Base-by-base conservation (phyloP, 37 sponge, comb jelly and placozoan genomes). In the Halichondria panicea region DNA sequence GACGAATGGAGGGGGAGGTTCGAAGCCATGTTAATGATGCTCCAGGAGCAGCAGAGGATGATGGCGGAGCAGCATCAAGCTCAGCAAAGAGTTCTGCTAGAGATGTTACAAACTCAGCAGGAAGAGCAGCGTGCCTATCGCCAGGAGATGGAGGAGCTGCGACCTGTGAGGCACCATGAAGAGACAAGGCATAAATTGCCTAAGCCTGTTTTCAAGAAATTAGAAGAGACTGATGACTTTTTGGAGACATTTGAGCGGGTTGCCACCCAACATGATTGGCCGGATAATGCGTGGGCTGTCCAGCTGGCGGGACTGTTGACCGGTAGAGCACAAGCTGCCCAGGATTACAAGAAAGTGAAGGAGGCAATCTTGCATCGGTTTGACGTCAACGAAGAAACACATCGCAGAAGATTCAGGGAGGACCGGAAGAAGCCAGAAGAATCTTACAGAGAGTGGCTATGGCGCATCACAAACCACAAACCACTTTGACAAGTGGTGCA, bases 371-470 rank as follows among this genome's bases (percentile, higher is more conserved):
- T 80, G 37, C 36, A 55, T n/a, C 42, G 79, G 41, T 68, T 68
- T 36, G 79, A 78, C 19, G 59, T 78, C 3, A 68, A 34, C 30
- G 79, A 66, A 46, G 79, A 78, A 28, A 68, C 79, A 8, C 44
- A 68, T 34, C 68, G 70, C 2, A 38, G 28, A 30, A 50, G 43
- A 21, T 78, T 78, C 35, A 52, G 77, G 7, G 4, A 45, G 54
- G 66, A 42, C 25, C 9, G 22, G n/a, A 63, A 25, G 77, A 43
- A 32, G 30, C n/a, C 33, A 21, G 54, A 43, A 33, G 77, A 77
- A 35, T 77, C 70, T 12, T 65, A 65, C 40, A 9, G 13, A 8
- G 40, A 30, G 9, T 36, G 9, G 37, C 40, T 18, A 18, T 18
- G 40, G 8, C 68, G 68, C 6, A 6, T 33, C 12, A 58, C 74